Percentiles rank a stretch among this genome's conserved stretches.
phyloP scores from a whole-genome alignment of 2,113 vertebrate genomes.

The Dissostichus mawsoni region DNA sequence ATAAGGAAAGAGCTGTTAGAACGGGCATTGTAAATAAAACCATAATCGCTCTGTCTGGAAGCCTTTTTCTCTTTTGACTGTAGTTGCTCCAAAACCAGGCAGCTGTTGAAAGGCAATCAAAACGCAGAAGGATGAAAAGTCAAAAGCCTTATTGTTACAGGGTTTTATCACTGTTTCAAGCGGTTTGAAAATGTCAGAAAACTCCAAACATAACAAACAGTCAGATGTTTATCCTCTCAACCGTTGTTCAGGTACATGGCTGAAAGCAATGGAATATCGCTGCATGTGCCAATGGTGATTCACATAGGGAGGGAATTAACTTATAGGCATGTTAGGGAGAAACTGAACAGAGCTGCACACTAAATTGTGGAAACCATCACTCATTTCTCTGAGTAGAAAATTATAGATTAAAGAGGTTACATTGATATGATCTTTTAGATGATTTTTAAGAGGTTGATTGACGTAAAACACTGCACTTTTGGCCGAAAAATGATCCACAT shows the following conservation, averaged over 20 bases:
- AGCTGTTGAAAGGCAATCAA: conserved; percentile 80
- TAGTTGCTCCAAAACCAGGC: conserved; percentile 75
- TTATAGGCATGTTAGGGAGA: conserved; percentile 46
- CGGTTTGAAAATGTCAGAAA: conserved; percentile 70
- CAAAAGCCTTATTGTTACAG: conserved; percentile 81
- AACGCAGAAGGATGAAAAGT: conserved; percentile 65
- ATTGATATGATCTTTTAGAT: neutral
- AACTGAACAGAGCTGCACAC: conserved; percentile 31
- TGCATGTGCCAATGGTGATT: conserved; percentile 71
- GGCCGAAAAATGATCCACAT: conserved; percentile 37
- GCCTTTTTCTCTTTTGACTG: conserved; percentile 66
- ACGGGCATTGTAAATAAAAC: conserved; percentile 76
- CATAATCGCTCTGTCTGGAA: conserved; percentile 82
- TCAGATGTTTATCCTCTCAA: conserved; percentile 77
- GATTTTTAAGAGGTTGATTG: conserved; percentile 16
- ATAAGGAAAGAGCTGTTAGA: conserved; percentile 50
- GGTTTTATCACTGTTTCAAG: conserved; percentile 73
- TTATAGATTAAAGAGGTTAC: conserved; percentile 7
- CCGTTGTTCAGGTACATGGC: conserved; percentile 74
- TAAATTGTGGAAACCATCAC: conserved; percentile 54
- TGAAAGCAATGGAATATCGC: conserved; percentile 71
- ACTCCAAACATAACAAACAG: conserved; percentile 81
- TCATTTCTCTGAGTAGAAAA: conserved; percentile 30
- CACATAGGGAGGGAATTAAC: conserved; percentile 58
- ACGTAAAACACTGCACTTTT: neutral